Evolutionary conservation across 2,797 vertebrate species (phyloP), one percentile per base, ranked within the genome.

Genomic region (Leptodactylus fallax): DNA sequence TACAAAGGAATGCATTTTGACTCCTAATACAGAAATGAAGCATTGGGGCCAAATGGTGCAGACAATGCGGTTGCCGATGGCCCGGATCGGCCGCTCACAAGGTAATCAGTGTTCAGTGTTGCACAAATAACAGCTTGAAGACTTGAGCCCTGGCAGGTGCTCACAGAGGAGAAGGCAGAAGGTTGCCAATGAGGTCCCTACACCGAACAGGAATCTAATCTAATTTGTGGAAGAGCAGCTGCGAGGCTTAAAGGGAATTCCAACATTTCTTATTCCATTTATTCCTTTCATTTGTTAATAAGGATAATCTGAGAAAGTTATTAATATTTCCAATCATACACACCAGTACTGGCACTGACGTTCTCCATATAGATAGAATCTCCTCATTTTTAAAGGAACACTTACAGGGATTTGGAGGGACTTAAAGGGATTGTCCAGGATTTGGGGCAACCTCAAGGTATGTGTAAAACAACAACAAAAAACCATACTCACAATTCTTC

Each of bases 101-200:
- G 83, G 78, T 88, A 88, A 88, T 88, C 77, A 85, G 77, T 85
- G 87, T 67, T 85, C 83, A 85, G 53, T 80, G 81, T 88, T 88
- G 87, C 77, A 80, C 63, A 88, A 80, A 85, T 85, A 88, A 85
- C 87, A 88, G 87, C 87, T 85, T 85, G 82, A 85, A 88, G 61
- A 47, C 60, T 85, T 85, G 67, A 53, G 87, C 13, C 23, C 27
- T 81, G 83, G 74, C 87, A 81, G 65, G 3, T 23, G 69, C 84
- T 65, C 83, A 58, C 87, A 88, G 49, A 81, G 85, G 78, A 71
- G 65, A 17, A 76, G 77, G 55, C 56, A 88, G 51, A 81, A 56
- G 36, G 65, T 27, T 85, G 83, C 55, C 83, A 81, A 10, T 11
- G 67, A 72, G 67, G 81, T 87, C 80, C 4, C 65, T 21, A 25